A percentile compares a stretch with the other conserved stretches of the same genome.
Evolutionary conservation across 30 jellyfish, hydroid and myxozoan genomes (phyloP).

Genomic region (Sanderia malayensis): DNA sequence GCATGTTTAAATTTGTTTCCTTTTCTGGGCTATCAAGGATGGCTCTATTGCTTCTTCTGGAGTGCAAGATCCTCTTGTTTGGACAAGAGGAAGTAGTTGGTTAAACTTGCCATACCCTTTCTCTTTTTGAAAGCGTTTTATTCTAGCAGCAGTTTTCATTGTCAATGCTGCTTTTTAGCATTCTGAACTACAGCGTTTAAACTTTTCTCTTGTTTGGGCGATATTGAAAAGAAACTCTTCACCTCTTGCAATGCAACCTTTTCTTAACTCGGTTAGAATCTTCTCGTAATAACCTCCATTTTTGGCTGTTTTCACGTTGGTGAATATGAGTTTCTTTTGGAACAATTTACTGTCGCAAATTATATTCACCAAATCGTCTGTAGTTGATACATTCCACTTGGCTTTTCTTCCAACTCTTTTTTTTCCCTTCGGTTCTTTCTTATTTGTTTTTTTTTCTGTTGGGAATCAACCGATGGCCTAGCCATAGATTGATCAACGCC

Average conservation of each 20-base stretch:
- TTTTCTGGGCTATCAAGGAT: too few species aligned
- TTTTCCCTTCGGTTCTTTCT: not conserved
- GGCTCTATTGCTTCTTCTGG: constrained; percentile 30
- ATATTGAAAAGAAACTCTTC: constrained; percentile 9
- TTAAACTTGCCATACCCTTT: not conserved
- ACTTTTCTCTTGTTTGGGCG: constrained; percentile 9
- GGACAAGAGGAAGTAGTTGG: not conserved
- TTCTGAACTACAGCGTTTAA: not conserved
- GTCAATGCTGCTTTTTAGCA: not conserved
- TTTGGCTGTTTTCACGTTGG: constrained; percentile 17
- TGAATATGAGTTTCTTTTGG: constrained; percentile 8
- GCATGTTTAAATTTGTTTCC: too few species aligned
- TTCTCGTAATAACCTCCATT: constrained; percentile 27
- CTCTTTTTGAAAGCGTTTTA: not conserved
- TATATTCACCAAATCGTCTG: constrained; percentile 4
- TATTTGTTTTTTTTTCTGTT: too few species aligned
- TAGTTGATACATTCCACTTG: not conserved
- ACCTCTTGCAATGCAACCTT: constrained; percentile 16
- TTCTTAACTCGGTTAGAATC: not conserved
- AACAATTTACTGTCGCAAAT: constrained; percentile 6
- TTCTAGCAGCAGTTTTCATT: not conserved
- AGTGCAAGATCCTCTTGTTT: constrained; percentile 10
- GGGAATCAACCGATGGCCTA: too few species aligned
- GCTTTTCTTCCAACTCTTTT: constrained; percentile 17
- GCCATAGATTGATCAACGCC: too few species aligned